Base-by-base conservation (phyloP, 2,888 invertebrate species). In the Trichopria drosophilae region DNA sequence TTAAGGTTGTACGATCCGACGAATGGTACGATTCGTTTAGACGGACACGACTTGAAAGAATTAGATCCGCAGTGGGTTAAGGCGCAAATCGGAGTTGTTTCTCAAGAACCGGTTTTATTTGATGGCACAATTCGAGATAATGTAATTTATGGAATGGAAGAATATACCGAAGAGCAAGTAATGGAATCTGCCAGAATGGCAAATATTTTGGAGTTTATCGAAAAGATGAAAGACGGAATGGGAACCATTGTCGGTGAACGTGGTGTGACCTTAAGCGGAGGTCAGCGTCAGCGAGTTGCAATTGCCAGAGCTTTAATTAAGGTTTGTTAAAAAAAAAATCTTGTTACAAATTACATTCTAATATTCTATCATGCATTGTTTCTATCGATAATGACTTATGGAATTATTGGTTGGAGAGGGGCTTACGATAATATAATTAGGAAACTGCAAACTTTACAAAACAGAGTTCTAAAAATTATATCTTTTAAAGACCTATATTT, bases 211-310 rank as follows among this genome's bases (percentile, higher is more conserved):
- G 88, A 91, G 64, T 90, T 97, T 69, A 85, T 89, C 1, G 74
- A 76, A 43, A 77, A 77, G 61, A 74, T 83, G 56, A 86, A 87
- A 0, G 78, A 87, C 3, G 88, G 90, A 2, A 85, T 93, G 64
- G 82, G 89, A 50, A 90, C 97, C 4, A 56, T 87, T 43, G 93
- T 96, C 7, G 97, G 95, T 0, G 95, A 96, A 71, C 79, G 93
- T 43, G 95, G 95, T 2, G 80, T 89, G 6, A 86, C 93, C 78
- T 79, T 97, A 34, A 94, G 93, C 66, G 96, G 95, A 23, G 95
- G 95, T 0, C 95, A 96, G 76, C 90, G 91, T 65, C 95, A 96
- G 71, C 80, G 95, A 60, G 88, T 96, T 19, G 95, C 95, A 20
- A 93, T 96, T 64, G 95, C 95, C 0, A 79, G 96, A 59, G 95